Base-by-base conservation (phyloP, 2,797 vertebrate species). In the Scolopax rusticola region DNA sequence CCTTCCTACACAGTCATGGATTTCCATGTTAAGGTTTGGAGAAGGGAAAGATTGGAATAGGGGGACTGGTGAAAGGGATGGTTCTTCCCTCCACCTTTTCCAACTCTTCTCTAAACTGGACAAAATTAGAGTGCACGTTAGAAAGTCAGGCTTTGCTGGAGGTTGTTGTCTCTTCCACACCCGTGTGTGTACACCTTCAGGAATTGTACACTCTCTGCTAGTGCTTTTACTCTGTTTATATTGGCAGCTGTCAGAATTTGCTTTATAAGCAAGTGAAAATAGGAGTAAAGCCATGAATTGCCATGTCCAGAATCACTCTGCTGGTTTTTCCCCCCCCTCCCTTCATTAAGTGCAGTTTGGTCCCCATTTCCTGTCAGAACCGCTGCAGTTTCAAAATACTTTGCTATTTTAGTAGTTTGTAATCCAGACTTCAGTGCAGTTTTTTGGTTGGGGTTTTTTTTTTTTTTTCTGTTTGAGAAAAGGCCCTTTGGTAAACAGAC, bases 341-440 rank as follows among this genome's bases (percentile, higher is more conserved):
- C 40, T 78, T 94, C 90, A 84, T 96, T 95, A 95, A 95, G 70
- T 64, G 53, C 75, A 65, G 64, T 63, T 91, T 0, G 0, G 71
- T 91, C 89, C 78, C 71, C 84, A 67, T 93, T 97, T 97, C 97
- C 96, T 95, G 86, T 93, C 92, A 94, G 85, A 86, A 82, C 70
- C 0, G 0, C 89, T 86, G 73, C 83, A 90, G 76, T 97, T 97
- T 93, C 90, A 94, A 95, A 96, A 94, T 90, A 90, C 84, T 92
- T 92, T 73, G 86, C 93, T 97, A 85, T 95, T 83, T 80, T 94
- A 24, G 73, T 95, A 65, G 53, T 83, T 91, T 77, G 81, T 84
- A 78, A 76, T 80, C n/a, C 71, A 81, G 77, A 75, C 51, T 94
- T 88, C 43, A 59, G 41, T 57, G 74, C 60, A 57, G 30, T 43